Evolutionary conservation across 2,113 vertebrate genomes (phyloP).

Genomic region (Chaenogobius annularis): DNA sequence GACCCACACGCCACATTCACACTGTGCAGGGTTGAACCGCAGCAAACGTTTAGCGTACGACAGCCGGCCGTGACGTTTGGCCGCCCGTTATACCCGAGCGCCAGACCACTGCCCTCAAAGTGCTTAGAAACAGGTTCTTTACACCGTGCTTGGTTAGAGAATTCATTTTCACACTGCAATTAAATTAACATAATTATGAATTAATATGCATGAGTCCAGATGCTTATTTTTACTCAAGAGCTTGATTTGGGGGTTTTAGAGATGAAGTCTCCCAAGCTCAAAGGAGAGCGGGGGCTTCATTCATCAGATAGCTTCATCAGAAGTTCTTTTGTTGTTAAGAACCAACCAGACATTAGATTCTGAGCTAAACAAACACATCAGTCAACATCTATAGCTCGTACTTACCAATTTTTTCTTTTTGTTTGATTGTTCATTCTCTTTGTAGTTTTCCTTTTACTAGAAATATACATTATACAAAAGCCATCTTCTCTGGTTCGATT

Average conservation of each 20-base stretch:
- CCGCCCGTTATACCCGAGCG: neutral
- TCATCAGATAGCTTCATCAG: neutral
- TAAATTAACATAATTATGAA: conserved; percentile 80
- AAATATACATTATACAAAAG: neutral
- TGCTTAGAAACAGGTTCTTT: conserved; percentile 23
- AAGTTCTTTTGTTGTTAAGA: neutral
- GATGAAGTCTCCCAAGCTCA: conserved; percentile 18
- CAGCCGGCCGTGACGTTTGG: neutral
- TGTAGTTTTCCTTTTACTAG: neutral
- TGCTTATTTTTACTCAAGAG: conserved; percentile 67
- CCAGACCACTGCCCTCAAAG: conserved; percentile 19
- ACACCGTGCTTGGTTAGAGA: conserved; percentile 35
- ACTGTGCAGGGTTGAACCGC: too few species aligned
- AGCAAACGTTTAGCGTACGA: neutral
- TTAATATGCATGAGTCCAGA: conserved; percentile 78
- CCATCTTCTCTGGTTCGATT: neutral
- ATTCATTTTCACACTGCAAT: conserved; percentile 59
- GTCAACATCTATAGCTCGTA: neutral
- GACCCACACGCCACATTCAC: too few species aligned
- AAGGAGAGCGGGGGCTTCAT: conserved; percentile 7
- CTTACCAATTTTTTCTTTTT: neutral
- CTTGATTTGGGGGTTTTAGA: conserved; percentile 53
- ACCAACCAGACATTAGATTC: neutral
- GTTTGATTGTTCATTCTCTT: neutral
- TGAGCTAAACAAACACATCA: neutral